phyloP scores from a whole-genome alignment of 2,797 vertebrate species.

The Carduelis carduelis region DNA sequence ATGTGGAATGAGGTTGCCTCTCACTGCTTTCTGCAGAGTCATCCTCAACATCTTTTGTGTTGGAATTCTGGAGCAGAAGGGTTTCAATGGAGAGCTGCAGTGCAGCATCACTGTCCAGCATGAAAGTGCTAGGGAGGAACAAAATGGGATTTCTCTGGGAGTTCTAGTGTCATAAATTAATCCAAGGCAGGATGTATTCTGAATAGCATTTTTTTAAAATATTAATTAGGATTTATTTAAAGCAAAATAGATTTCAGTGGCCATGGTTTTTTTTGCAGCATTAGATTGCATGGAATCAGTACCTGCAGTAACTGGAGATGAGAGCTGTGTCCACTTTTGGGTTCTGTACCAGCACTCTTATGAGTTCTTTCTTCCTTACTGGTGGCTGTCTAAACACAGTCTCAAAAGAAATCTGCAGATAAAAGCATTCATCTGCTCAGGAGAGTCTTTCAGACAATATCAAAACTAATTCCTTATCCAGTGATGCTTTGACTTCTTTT shows the following conservation, averaged over 20 bases:
- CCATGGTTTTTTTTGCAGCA: not conserved
- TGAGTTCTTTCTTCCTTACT: constrained; percentile 84
- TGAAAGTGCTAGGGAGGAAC: constrained; percentile 79
- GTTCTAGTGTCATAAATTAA: not conserved
- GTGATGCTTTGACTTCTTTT: not conserved
- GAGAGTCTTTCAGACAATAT: not conserved
- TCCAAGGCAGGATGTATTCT: not conserved
- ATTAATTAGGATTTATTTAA: not conserved
- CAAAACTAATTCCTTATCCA: not conserved
- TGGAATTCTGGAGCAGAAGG: constrained; percentile 78
- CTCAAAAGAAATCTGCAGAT: constrained; percentile 90
- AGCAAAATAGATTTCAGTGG: not conserved
- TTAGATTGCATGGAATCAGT: not conserved
- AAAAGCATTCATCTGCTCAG: not conserved
- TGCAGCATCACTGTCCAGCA: constrained; percentile 83
- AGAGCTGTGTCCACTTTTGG: constrained; percentile 82
- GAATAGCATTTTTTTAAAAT: not conserved
- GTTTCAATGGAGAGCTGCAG: constrained; percentile 93
- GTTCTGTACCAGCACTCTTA: constrained; percentile 87
- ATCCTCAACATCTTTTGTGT: constrained; percentile 29
- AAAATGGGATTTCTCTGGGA: not conserved
- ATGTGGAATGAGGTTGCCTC: constrained; percentile 58
- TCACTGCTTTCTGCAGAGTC: not conserved
- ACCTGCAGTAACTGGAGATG: constrained; percentile 92
- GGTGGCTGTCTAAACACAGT: constrained; percentile 85